Base-by-base conservation (phyloP, 2,797 vertebrate genomes). In the Adrianichthys oophorus region DNA sequence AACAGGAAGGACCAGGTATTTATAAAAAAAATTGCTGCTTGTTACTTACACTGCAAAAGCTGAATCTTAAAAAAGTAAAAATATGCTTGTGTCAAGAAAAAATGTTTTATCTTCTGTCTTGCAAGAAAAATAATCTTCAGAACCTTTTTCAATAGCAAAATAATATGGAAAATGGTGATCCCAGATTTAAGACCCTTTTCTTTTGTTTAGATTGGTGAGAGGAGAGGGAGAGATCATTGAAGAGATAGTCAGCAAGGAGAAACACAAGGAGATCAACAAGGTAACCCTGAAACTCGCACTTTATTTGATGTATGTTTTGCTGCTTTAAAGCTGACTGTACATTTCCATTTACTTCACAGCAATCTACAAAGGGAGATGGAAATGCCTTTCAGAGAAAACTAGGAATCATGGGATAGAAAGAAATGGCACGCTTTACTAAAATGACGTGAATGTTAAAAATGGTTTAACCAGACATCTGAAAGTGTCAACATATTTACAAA, bases 151-250 rank as follows among this genome's bases (percentile, higher is more conserved):
- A 29, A 29, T 7, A 29, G 26, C 26, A 29, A 29, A 29, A 7
- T 7, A 29, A 7, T 29, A 5, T 29, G 7, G 26, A 29, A 29
- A 29, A 29, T 46, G 16, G 15, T 18, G 15, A n/a, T 56, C 16
- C 17, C 13, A 48, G 15, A 50, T 24, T 21, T 24, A 12, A 41
- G 10, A 56, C 23, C 5, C n/a, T 19, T 15, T 8, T 56, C 19
- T 18, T 46, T 62, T 76, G 6, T 87, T 1, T 60, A 97, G 95
- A 64, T 87, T 99, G 64, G 94, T 99, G 75, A 94, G 97, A 74
- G 97, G 97, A 52, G 97, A 99, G 0, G 97, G 97, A 0, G 97
- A 99, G 79, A 92, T 99, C 70, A 91, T 99, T 5, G 96, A 99
- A 82, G 97, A 99, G 81, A 99, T 99, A 0, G 94, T 99, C 71